Evolutionary conservation across 2,113 vertebrate species (phyloP).

Genomic region (Hippolais icterina): DNA sequence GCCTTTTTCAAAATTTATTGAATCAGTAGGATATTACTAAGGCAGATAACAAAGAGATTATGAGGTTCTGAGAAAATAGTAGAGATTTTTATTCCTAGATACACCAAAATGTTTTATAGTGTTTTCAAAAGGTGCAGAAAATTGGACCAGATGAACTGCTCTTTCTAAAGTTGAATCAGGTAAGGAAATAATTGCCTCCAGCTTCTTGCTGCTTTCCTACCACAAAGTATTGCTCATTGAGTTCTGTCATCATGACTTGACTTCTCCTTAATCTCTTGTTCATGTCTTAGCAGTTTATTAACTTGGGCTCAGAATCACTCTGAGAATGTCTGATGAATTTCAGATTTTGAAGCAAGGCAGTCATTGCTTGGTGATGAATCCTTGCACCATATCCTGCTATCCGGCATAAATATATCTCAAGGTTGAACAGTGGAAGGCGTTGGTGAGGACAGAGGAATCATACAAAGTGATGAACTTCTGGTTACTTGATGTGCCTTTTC

Average conservation of each 20-base stretch:
- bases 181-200: not conserved
- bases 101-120: not conserved
- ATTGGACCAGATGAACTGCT: not conserved
- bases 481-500: not conserved
- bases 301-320: not conserved
- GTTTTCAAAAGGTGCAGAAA: not conserved
- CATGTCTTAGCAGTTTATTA: not conserved
- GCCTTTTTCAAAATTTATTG: not conserved
- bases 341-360: not conserved
- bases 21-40: not conserved
- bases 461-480: not conserved
- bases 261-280: not conserved
- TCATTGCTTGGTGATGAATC: not conserved
- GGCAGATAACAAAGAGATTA: not conserved
- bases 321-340: not conserved
- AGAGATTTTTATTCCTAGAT: not conserved
- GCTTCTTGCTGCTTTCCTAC: not conserved
- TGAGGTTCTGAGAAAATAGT: not conserved
- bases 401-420: not conserved
- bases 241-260: not conserved
- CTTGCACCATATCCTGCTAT: not conserved
- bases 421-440: not conserved
- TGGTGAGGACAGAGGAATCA: not conserved
- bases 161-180: not conserved
- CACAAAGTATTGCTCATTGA: not conserved